Evolutionary conservation across 2,888 invertebrate genomes (phyloP).

Genomic region (Germaria angustata): DNA sequence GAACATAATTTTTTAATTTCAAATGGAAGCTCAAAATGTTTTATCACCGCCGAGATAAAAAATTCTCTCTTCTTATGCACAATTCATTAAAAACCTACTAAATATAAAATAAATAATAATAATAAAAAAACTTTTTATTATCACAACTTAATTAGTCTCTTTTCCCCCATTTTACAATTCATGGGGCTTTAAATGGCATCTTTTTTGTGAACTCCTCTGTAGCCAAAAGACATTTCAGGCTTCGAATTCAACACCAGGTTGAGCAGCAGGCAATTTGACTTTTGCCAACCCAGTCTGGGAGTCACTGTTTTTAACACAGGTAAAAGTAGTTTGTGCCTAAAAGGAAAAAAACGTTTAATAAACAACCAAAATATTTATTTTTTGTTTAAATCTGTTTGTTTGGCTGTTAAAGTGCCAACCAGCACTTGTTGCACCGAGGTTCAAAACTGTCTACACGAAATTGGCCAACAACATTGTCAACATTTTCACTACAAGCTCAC

Average conservation of each 20-base stretch:
- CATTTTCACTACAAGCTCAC: slow-evolving; percentile 40
- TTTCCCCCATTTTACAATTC: slow-evolving; percentile 14
- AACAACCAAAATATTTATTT: slow-evolving; percentile 24
- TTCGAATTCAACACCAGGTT: slow-evolving; percentile 11
- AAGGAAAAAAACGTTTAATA: slow-evolving; percentile 4
- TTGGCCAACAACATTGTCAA: slow-evolving; percentile 58
- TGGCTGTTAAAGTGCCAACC: slow-evolving; percentile 47
- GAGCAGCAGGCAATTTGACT: slow-evolving; percentile 19
- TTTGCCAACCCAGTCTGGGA: slow-evolving; percentile 1
- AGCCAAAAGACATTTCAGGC: neutral
- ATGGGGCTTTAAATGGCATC: neutral
- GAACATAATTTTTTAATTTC: slow-evolving; percentile 10
- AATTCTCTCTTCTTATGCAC: slow-evolving; percentile 1
- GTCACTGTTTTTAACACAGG: neutral
- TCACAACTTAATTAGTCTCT: slow-evolving; percentile 53
- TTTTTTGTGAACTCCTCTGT: neutral
- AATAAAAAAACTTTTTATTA: slow-evolving; percentile 9
- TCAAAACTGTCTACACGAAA: slow-evolving; percentile 47
- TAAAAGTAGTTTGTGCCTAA: slow-evolving; percentile 30
- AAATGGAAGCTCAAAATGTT: slow-evolving; percentile 5
- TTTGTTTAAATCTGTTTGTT: slow-evolving; percentile 3
- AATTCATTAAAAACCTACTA: neutral
- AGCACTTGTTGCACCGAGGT: slow-evolving; percentile 53
- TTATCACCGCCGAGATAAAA: neutral
- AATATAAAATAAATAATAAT: slow-evolving; percentile 11